A percentile compares a stretch with the other conserved stretches of the same genome.
Conservation (phyloP, 2,888 invertebrate species). For the Anarsia innoxiella region DNA sequence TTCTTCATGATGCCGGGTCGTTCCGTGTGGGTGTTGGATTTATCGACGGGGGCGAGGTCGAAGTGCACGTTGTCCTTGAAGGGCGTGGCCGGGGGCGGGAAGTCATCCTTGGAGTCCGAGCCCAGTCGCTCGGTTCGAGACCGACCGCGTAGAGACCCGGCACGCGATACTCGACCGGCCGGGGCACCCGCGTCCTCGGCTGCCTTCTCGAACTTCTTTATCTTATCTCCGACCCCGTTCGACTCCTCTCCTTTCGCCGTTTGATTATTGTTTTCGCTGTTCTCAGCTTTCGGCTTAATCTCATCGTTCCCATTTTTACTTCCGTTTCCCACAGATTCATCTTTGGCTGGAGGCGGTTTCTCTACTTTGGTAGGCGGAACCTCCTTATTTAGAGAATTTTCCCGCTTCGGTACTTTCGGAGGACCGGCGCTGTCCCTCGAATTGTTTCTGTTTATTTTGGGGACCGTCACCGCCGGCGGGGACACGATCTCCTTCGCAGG, state of each 20-base stretch:
- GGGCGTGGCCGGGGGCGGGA: conserved; percentile 51
- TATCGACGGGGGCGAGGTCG: conserved; percentile 28
- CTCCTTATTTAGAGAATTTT: conserved; percentile 31
- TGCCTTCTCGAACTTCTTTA: conserved; percentile 64
- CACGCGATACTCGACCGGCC: conserved; percentile 42
- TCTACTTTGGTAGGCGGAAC: conserved; percentile 30
- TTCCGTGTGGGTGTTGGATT: conserved; percentile 34
- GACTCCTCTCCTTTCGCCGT: conserved; percentile 37
- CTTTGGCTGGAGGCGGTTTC: no score
- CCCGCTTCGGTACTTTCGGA: conserved; percentile 28
- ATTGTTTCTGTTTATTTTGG: conserved; percentile 21
- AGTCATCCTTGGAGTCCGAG: conserved; percentile 40
- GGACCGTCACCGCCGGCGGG: conserved; percentile 1
- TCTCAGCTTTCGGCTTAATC: neutral
- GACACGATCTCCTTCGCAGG: conserved; percentile 12
- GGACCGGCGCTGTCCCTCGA: conserved; percentile 22
- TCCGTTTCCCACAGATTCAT: neutral
- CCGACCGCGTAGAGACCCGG: conserved; percentile 51
- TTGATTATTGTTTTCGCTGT: conserved; percentile 1
- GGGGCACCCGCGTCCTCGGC: conserved; percentile 53
- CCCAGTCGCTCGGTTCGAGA: conserved; percentile 38
- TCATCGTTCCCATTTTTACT: neutral
- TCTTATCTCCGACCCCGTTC: conserved; percentile 67
- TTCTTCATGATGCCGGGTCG: neutral
- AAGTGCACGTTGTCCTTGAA: conserved; percentile 50